Evolutionary conservation across 2,888 invertebrate genomes (phyloP), one percentile per base, ranked within the genome.

Genomic region (Matsumyia berberina): DNA sequence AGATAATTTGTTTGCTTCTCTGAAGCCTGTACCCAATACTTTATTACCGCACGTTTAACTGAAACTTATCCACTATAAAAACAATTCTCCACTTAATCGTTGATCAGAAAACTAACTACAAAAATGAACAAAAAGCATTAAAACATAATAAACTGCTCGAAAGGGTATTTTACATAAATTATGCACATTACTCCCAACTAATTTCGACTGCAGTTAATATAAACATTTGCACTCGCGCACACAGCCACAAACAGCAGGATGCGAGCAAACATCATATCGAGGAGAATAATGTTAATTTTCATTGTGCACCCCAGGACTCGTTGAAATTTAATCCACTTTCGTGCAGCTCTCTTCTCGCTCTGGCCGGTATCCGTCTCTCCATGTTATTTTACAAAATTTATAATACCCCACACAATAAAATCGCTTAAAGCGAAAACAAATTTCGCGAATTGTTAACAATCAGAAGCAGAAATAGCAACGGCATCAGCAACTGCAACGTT

Each of bases 271-370:
- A 11, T 11, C 17, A 37, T 17, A 17, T 70, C 46, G 58, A 6
- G 1, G 24, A 49, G 46, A 46, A 70, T 51, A 31, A 60, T 60
- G 60, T 72, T 60, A 60, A 72, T 72, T 60, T 72, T 60, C 72
- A 72, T 49, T 51, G 58, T 39, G 60, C 60, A 60, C 72, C 72
- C 49, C 51, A 51, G 72, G 72, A 60, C 39, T 72, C 60, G 60
- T 51, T 49, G 72, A 72, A 72, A 60, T 60, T 60, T 51, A 72
- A 72, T 72, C 37, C 42, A 37, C 29, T 44, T 57, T 51, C 58
- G 35, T 24, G 9, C 35, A 39, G 9, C 39, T 17, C 49, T n/a
- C 19, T 39, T 17, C n/a, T n/a, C 8, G 19, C 19, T 46, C 2
- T 12, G 35, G 15, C 44, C 49, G 53, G 7, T 35, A 46, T 42